Conservation (phyloP, 2,888 invertebrate species). For the Mimas tiliae region DNA sequence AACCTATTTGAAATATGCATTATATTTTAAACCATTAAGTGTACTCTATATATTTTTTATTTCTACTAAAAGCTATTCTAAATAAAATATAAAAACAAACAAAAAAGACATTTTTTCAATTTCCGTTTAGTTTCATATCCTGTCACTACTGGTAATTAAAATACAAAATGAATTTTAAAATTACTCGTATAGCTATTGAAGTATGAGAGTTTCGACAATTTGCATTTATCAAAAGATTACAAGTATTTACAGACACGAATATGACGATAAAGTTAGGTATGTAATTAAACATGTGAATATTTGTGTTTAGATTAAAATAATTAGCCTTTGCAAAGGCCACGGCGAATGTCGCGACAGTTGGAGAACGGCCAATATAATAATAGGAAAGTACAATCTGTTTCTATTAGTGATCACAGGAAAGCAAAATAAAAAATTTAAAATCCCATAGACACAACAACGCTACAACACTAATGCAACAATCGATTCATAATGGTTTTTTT, state of each 20-base stretch:
- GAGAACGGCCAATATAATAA: slow-evolving; percentile 65
- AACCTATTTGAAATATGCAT: too few species aligned
- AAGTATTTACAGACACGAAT: background rate
- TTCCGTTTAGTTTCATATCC: too few species aligned
- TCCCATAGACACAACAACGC: slow-evolving; percentile 32
- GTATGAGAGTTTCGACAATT: too few species aligned
- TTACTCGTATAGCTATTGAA: too few species aligned
- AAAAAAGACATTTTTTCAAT: too few species aligned
- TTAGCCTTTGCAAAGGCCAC: slow-evolving; percentile 76
- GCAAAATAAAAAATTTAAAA: slow-evolving; percentile 38
- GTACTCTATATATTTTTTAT: too few species aligned
- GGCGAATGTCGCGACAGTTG: slow-evolving; percentile 73
- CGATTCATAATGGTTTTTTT: slow-evolving; percentile 32
- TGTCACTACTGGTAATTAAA: too few species aligned
- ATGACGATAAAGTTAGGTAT: background rate
- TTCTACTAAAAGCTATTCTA: too few species aligned
- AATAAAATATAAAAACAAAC: too few species aligned
- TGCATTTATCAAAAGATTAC: background rate
- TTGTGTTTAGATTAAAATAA: slow-evolving; percentile 68
- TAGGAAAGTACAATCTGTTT: slow-evolving; percentile 50
- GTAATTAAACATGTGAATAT: slow-evolving; percentile 41
- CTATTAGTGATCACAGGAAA: slow-evolving; percentile 45
- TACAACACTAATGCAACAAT: slow-evolving; percentile 20
- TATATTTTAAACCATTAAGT: too few species aligned
- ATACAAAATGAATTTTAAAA: too few species aligned